Base-by-base conservation (phyloP, 2,797 vertebrate genomes). In the Sebastiscus albofasciatus region DNA sequence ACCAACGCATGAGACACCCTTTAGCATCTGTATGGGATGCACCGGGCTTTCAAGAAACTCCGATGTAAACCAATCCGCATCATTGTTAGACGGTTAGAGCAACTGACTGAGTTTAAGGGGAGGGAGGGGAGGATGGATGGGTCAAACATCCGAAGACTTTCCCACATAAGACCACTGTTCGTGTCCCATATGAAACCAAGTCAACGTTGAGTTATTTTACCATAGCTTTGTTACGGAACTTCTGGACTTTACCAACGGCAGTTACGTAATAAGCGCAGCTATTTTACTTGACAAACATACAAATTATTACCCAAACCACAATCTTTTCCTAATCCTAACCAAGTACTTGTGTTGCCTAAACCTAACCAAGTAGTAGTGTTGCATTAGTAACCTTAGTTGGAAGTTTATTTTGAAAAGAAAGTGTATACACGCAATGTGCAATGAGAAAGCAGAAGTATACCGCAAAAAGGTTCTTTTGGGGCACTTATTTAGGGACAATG, bases 301-400 rank as follows among this genome's bases (percentile, higher is more conserved):
- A 0, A 0, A 54, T 54, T 54, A 0, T 54, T n/a, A n/a, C 49
- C 20, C 49, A 0, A 54, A 54, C 49, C 20, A n/a, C 49, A n/a
- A 52, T 20, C 49, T 52, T 52, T 52, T 52, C 8, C 49, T 52
- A 20, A 54, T 20, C 20, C 49, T 54, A 54, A 54, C 49, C 20
- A 54, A 22, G 49, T n/a, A 54, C 20, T n/a, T 54, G 4, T 54
- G 49, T n/a, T 54, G 49, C 20, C 6, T 54, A 54, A 54, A 10
- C 49, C 49, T 9, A 54, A 54, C 42, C 8, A 54, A 54, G 49
- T n/a, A 54, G 20, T 54, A 9, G 18, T 54, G 20, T n/a, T n/a
- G 49, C 20, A 54, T 54, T 20, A 54, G 49, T 54, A 54, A n/a
- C 49, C 49, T n/a, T 22, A 54, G 49, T 54, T 54, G 49, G 2